Base-by-base conservation (phyloP, 2,113 vertebrate genomes). In the Apteryx owenii region DNA sequence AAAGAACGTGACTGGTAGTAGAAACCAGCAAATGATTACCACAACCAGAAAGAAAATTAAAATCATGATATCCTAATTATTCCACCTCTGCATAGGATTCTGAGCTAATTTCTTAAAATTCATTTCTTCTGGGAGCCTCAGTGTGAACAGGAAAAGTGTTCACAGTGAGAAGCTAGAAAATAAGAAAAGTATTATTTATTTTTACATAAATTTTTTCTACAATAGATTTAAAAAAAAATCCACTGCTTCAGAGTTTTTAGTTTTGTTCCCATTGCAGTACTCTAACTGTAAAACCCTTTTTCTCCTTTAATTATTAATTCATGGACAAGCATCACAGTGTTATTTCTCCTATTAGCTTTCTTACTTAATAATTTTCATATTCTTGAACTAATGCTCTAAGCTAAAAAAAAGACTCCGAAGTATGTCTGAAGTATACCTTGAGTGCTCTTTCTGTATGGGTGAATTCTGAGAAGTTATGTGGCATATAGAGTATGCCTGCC, bases 11-110 rank as follows among this genome's bases (percentile, higher is more conserved):
- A 78, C n/a, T 73, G 71, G 31, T 62, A 95, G 25, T 9, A 86
- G 42, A 89, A 86, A 53, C 48, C 85, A 82, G n/a, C 46, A 46
- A 91, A 73, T 62, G 81, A 60, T 70, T 62, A 71, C 50, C 31
- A 85, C 81, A 89, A 51, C 3, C 31, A 85, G 38, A 89, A 89
- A 85, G 54, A 86, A 89, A 94, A 82, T 48, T 73, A 60, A 91
- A 48, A 70, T 53, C 18, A 65, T 33, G 53, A 66, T 81, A 82
- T 5, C 17, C 70, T 79, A 79, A 91, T 91, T 94, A 91, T 82
- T 86, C 85, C 66, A 85, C 85, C 92, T 79, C 85, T 89, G 81
- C 81, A 91, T 2, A 86, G 54, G 66, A 75, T 44, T 95, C 88
- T 15, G 18, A 89, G 48, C 29, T 69, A 25, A 58, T 64, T 20